Base-by-base conservation (phyloP, 2,888 invertebrate genomes). In the Entomobrya multifasciata region DNA sequence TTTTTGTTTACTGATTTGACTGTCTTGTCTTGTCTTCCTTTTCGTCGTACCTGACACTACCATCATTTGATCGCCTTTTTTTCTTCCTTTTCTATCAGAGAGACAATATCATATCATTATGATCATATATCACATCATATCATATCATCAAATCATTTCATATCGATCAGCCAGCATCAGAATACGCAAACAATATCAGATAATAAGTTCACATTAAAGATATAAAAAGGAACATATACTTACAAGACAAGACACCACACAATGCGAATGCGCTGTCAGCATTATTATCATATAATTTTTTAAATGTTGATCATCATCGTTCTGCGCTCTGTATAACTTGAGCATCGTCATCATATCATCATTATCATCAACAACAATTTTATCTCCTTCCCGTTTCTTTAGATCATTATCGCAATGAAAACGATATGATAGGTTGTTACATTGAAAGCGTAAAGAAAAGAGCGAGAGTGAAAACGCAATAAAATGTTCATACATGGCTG, bases 21-120 rank as follows among this genome's bases (percentile, higher is more conserved):
- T 36, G 8, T 36, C 36, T 36, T 36, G 8, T 36, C 8, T 36
- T n/a, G n/a, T n/a, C n/a, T n/a, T n/a, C n/a, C n/a, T 36, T 36
- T 36, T 36, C 36, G 5, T 36, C 36, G 86, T 86, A 74, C 86
- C 70, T 86, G 86, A 86, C 86, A 86, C 86, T 17, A 74, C 65
- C 86, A 72, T 47, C 49, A 17, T 22, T 25, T 17, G 8, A 44
- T 36, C 47, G 10, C 8, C 5, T 67, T 41, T 17, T 41, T 27
- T 74, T 8, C 41, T 13, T 74, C 41, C 47, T 27, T 25, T 47
- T 25, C 47, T 49, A 36, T 49, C 25, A 27, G 8, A 10, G 27
- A n/a, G 25, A 27, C 1, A 72, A 44, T 67, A 41, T 67, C 67
- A 15, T n/a, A 2, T n/a, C 49, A 36, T 20, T 49, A 49, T n/a